Evolutionary conservation across 2,113 vertebrate genomes (phyloP).

Genomic region (Isurus oxyrinchus): DNA sequence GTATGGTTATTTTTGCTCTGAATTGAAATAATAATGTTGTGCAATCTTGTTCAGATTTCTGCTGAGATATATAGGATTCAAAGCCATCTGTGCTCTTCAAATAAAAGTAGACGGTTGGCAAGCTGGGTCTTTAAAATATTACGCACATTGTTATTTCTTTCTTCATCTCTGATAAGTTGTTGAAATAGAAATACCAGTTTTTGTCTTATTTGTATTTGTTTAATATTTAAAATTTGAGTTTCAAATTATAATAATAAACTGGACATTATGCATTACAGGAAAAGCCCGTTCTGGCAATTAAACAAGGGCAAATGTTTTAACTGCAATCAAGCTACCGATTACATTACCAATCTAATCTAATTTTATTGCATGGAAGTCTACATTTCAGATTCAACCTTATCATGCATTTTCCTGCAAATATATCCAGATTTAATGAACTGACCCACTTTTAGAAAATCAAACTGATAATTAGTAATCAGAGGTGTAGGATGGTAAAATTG

Average conservation of each 20-base stretch:
- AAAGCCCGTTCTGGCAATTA: neutral
- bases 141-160: neutral
- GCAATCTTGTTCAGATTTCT: conserved; percentile 43
- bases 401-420: neutral
- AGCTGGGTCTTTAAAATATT: neutral
- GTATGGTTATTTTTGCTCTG: conserved; percentile 53
- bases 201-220: neutral
- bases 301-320: neutral
- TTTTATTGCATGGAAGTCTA: neutral
- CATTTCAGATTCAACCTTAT: neutral
- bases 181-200: neutral
- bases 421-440: neutral
- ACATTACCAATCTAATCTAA: neutral
- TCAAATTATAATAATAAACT: neutral
- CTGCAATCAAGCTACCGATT: neutral
- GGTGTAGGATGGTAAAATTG: neutral
- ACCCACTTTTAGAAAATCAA: neutral
- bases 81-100: conserved; percentile 38
- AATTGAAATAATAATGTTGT: neutral
- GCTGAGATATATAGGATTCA: conserved; percentile 46
- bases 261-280: neutral
- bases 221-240: conserved; percentile 2
- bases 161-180: neutral
- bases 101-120: conserved; percentile 13
- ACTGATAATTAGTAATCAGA: conserved; percentile 9